These are phyloP conservation scores for Dryobota labecula DNA, from an alignment of 2,888 invertebrate genomes.

Conservation along the genomic window DNA sequence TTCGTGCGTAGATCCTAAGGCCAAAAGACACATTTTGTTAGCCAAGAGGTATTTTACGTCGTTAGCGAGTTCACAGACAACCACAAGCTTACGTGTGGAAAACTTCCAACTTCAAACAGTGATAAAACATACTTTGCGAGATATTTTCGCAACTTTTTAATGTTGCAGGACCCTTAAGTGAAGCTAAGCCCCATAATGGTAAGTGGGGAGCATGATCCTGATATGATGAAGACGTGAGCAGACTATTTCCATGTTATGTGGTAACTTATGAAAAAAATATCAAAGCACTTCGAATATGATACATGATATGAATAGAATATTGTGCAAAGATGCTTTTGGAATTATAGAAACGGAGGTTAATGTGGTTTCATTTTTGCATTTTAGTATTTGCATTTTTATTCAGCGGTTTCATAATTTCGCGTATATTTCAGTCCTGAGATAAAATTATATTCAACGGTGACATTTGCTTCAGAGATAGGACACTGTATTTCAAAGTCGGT, in stretches of 20 bases:
- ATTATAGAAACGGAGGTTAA: slow-evolving; percentile 23
- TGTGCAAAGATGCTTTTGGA: slow-evolving; percentile 25
- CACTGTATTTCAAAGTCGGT: background rate
- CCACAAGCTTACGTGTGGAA: slow-evolving; percentile 81
- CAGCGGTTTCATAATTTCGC: background rate
- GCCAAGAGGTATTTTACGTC: slow-evolving; percentile 75
- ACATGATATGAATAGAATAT: slow-evolving; percentile 57
- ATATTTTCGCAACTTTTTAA: slow-evolving; percentile 84
- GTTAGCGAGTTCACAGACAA: slow-evolving; percentile 78
- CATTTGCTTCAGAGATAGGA: background rate
- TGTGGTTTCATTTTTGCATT: too few relatives aligned
- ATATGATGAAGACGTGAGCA: slow-evolving; percentile 67
- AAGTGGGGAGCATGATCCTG: slow-evolving; percentile 71
- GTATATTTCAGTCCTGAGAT: background rate
- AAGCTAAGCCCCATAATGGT: slow-evolving; percentile 83
- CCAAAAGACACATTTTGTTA: slow-evolving; percentile 70
- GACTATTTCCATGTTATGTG: slow-evolving; percentile 49
- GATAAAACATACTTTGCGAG: slow-evolving; percentile 87
- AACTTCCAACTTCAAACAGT: slow-evolving; percentile 83
- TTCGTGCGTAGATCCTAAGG: slow-evolving; percentile 51
- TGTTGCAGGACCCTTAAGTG: slow-evolving; percentile 82
- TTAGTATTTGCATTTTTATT: slow-evolving; percentile 10
- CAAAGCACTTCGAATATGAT: slow-evolving; percentile 46
- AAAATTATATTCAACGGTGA: background rate
- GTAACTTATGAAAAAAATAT: slow-evolving; percentile 46